Conservation (phyloP, 2,113 vertebrate species). For the Heloderma charlesbogerti region DNA sequence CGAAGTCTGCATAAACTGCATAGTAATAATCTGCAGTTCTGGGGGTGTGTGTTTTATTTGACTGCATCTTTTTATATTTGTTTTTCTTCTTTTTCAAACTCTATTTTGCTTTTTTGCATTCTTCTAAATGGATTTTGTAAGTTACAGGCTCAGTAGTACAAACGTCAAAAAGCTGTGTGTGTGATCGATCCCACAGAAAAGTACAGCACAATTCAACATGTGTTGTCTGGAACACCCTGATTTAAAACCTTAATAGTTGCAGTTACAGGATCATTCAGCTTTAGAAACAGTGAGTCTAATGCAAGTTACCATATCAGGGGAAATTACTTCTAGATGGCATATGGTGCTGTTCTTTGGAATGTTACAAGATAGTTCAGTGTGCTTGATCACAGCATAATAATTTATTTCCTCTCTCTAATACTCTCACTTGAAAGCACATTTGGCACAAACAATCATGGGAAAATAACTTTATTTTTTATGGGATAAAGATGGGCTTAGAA, state of each 20-base stretch:
- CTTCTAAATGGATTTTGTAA: conserved; percentile 37
- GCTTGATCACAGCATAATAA: background rate
- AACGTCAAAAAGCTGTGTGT: conserved; percentile 31
- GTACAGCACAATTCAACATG: background rate
- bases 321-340: background rate
- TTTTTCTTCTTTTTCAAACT: background rate
- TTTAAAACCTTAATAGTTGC: conserved; percentile 20
- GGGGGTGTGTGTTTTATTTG: conserved; percentile 17
- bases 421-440: conserved; percentile 26
- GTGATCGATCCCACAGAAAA: conserved; percentile 20
- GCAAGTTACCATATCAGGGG: background rate
- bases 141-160: conserved; percentile 15
- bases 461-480: conserved; percentile 50
- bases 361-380: conserved; percentile 33
- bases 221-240: conserved; percentile 33
- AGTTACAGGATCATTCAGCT: conserved; percentile 8
- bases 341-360: conserved; percentile 32
- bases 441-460: conserved; percentile 42
- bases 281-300: conserved; percentile 7
- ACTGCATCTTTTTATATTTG: background rate
- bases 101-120: conserved; percentile 16
- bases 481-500: background rate
- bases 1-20: conserved; percentile 19
- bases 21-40: background rate
- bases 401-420: background rate